Conservation (phyloP, 2,113 vertebrate species). For the Pycnonotus jocosus region DNA sequence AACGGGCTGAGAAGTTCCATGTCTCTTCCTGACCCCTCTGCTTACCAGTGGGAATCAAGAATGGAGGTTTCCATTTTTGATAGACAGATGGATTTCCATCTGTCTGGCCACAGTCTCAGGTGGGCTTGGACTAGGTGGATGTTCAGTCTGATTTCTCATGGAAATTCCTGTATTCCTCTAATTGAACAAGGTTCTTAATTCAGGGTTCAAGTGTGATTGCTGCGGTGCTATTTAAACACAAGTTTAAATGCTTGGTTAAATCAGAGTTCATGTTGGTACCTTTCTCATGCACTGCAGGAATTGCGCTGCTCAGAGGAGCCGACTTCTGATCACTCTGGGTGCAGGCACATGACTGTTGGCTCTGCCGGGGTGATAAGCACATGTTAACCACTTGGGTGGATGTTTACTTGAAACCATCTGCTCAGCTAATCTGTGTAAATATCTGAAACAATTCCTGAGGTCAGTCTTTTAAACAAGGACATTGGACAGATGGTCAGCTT, state of each 20-base stretch:
- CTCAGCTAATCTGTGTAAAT: constrained; percentile 5
- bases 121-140: neutral
- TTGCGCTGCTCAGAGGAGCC: neutral
- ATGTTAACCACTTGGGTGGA: neutral
- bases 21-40: neutral
- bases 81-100: neutral
- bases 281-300: neutral
- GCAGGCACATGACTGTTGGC: neutral
- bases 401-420: constrained; percentile 44
- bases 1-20: neutral
- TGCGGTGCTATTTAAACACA: neutral
- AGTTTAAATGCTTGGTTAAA: neutral
- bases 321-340: neutral
- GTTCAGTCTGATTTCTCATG: neutral
- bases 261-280: neutral
- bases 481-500: neutral
- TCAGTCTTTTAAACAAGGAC: neutral
- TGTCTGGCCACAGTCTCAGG: neutral
- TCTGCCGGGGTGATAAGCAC: neutral
- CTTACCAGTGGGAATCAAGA: neutral
- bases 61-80: neutral
- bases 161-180: neutral
- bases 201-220: neutral
- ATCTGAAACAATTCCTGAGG: constrained; percentile 3
- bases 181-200: neutral